Evolutionary conservation across 2,888 invertebrate genomes (phyloP).

Genomic region (Lamproptera curius): DNA sequence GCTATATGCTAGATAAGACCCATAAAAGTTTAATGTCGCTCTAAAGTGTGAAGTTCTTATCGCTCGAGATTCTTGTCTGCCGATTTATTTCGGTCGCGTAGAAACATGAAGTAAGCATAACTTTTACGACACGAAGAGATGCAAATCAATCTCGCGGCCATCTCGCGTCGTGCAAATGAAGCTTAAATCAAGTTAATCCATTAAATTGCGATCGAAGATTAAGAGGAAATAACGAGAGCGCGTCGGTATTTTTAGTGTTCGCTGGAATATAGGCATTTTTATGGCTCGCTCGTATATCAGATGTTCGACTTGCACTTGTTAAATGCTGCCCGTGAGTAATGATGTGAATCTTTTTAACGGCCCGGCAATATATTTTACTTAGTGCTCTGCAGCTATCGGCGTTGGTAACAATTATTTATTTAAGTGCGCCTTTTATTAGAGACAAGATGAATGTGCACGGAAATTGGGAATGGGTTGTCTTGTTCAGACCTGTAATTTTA

Average conservation of each 20-base stretch:
- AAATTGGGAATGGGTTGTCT: no score
- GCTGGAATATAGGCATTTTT: slow-evolving; percentile 15
- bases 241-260: slow-evolving; percentile 18
- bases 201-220: slow-evolving; percentile 21
- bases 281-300: slow-evolving; percentile 4
- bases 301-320: slow-evolving; percentile 12
- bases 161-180: slow-evolving; percentile 19
- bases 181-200: slow-evolving; percentile 21
- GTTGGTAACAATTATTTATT: no score
- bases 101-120: slow-evolving; percentile 7
- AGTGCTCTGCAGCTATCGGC: no score
- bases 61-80: slow-evolving; percentile 15
- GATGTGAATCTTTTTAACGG: background rate
- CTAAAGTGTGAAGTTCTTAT: slow-evolving; percentile 14
- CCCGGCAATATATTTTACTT: no score
- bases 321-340: background rate
- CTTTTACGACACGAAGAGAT: slow-evolving; percentile 4
- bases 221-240: slow-evolving; percentile 19
- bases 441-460: no score
- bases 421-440: no score
- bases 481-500: no score
- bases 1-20: background rate
- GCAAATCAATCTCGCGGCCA: slow-evolving; percentile 7
- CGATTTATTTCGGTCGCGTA: slow-evolving; percentile 2
- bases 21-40: slow-evolving; percentile 6